A percentile compares a stretch with the other conserved stretches of the same genome.
Conservation (phyloP, 1,140 invertebrate species). For the Acyrthosiphon pisum region DNA sequence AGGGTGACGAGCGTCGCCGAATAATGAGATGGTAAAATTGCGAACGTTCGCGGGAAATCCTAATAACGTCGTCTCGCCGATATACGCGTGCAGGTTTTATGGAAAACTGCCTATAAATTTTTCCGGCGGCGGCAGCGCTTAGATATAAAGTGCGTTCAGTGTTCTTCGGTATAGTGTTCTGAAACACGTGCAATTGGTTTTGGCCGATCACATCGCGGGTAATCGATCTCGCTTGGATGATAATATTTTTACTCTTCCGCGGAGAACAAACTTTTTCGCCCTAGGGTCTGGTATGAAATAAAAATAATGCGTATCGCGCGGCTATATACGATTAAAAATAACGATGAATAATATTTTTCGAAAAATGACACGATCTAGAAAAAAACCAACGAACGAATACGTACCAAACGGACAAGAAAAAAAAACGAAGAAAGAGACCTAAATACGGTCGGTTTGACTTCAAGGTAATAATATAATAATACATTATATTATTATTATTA, state of each 20-base stretch:
- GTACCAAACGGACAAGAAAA: too few species aligned
- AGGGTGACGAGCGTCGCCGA: background rate
- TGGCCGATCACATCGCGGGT: background rate
- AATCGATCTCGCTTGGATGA: background rate
- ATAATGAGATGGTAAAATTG: slow-evolving; percentile 16
- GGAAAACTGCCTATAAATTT: background rate
- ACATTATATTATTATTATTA: background rate
- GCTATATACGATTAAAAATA: background rate
- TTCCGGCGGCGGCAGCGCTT: background rate
- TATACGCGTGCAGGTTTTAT: background rate
- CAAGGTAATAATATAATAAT: background rate
- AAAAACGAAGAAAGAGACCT: background rate
- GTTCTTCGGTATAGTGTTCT: background rate
- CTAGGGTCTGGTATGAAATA: background rate
- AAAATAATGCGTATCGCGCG: background rate
- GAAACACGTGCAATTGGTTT: background rate
- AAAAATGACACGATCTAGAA: too few species aligned
- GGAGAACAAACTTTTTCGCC: background rate
- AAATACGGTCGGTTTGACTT: background rate
- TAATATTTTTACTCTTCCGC: background rate
- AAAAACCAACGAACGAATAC: too few species aligned
- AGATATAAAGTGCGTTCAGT: background rate
- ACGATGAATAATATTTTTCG: background rate
- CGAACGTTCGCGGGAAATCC: background rate
- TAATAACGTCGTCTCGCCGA: background rate